Evolutionary conservation across 2,888 invertebrate genomes (phyloP).

Genomic region (Sinohyriopsis cumingii): DNA sequence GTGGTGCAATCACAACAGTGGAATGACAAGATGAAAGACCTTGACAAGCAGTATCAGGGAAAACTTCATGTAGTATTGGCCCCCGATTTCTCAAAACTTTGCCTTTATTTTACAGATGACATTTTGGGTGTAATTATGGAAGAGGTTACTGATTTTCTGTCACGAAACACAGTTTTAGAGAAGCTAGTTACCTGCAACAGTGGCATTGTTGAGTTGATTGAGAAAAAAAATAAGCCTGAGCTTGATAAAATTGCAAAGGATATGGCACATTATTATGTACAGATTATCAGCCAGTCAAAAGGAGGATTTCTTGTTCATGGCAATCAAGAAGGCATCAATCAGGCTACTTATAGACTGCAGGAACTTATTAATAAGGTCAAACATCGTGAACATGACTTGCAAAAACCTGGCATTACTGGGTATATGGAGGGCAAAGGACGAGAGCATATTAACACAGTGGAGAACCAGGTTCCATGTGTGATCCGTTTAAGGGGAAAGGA

Average conservation of each 20-base stretch:
- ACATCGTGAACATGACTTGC: no score
- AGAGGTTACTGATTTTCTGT: conserved; percentile 22
- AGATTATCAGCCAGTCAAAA: conserved; percentile 1
- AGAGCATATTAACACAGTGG: no score
- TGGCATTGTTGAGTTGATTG: conserved; percentile 23
- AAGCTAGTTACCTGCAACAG: conserved; percentile 12
- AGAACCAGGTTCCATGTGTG: no score
- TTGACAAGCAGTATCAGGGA: background rate
- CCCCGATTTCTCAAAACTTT: background rate
- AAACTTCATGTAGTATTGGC: no score
- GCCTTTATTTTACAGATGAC: conserved; percentile 22
- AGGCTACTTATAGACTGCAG: no score
- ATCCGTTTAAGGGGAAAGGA: no score
- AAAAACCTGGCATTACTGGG: no score
- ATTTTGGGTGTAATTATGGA: conserved; percentile 14
- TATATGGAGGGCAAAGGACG: no score
- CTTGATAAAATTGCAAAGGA: conserved; percentile 17
- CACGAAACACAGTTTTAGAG: conserved; percentile 23
- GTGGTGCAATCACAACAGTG: conserved; percentile 6
- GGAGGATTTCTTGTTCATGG: no score
- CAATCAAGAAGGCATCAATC: no score
- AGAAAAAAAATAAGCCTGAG: conserved; percentile 18
- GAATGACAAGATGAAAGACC: background rate
- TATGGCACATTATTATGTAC: conserved; percentile 15
- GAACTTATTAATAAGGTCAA: no score